phyloP scores from a whole-genome alignment of 2,113 vertebrate genomes.

The Catharus fuscescens region DNA sequence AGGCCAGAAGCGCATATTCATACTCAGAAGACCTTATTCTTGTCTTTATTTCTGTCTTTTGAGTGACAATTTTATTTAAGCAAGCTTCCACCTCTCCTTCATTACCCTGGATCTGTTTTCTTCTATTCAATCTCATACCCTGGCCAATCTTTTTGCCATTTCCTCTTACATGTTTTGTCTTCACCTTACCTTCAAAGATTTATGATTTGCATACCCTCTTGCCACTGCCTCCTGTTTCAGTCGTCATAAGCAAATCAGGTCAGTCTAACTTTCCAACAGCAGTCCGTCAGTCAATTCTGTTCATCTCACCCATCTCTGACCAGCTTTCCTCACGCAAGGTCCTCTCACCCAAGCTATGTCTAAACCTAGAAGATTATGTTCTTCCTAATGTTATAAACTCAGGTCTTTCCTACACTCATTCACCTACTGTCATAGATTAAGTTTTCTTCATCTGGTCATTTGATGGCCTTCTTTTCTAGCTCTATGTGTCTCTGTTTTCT shows the following conservation, averaged over 20 bases:
- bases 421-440: not conserved
- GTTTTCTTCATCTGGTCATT: not conserved
- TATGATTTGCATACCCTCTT: not conserved
- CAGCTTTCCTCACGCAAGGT: not conserved
- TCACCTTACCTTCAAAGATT: not conserved
- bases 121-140: not conserved
- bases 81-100: not conserved
- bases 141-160: not conserved
- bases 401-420: not conserved
- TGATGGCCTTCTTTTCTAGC: not conserved
- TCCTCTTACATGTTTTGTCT: not conserved
- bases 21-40: slow-evolving; percentile 5
- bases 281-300: not conserved
- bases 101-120: not conserved
- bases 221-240: not conserved
- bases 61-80: slow-evolving; percentile 32
- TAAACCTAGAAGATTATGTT: not conserved
- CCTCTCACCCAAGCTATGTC: not conserved
- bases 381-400: not conserved
- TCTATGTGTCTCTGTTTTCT: not conserved
- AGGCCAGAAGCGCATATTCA: not conserved
- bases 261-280: not conserved
- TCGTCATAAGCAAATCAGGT: accelerated
- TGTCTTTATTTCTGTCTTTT: slow-evolving; percentile 6
- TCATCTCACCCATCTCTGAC: not conserved